These are phyloP conservation scores for Tyrophagus putrescentiae DNA, from an alignment of 1,140 invertebrate species.

Conservation along the genomic window DNA sequence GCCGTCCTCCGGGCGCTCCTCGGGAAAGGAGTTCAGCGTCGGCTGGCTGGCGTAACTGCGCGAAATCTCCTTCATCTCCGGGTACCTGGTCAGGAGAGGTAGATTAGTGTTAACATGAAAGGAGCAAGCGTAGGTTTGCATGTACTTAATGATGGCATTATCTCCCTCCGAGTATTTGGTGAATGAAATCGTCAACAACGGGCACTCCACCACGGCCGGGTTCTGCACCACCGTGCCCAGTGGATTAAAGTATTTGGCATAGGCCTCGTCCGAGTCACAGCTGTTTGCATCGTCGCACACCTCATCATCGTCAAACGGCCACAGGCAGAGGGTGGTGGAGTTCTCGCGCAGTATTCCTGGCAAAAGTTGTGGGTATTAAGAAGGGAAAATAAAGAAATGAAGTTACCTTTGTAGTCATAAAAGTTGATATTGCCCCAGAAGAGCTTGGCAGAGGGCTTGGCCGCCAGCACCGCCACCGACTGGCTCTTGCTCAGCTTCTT, in stretches of 20 bases:
- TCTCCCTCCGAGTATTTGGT: conserved; percentile 41
- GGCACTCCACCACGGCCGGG: conserved; percentile 59
- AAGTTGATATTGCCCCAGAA: conserved; percentile 83
- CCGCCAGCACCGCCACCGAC: conserved; percentile 29
- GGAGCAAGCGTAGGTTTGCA: neutral
- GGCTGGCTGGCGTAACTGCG: neutral
- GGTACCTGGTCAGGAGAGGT: neutral
- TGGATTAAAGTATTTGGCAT: conserved; percentile 71
- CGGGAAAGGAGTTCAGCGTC: neutral
- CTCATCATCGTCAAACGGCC: conserved; percentile 67
- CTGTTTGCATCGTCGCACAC: conserved; percentile 26
- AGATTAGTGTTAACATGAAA: neutral
- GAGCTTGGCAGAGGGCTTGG: neutral
- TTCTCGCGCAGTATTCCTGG: conserved; percentile 66
- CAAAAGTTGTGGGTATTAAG: too few relatives aligned
- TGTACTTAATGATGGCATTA: neutral
- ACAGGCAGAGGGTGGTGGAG: conserved; percentile 72
- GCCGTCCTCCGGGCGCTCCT: neutral
- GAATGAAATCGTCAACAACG: conserved; percentile 65
- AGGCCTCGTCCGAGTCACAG: conserved; percentile 65
- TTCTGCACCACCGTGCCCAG: conserved; percentile 70
- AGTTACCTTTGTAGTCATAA: conserved; percentile 88
- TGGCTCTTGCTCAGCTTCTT: conserved; percentile 38
- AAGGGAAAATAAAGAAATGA: too few relatives aligned
- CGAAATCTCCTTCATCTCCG: too few relatives aligned